These are phyloP conservation scores for Dipodomys merriami DNA, from an alignment of 2,113 vertebrate species.

Conservation along the genomic window DNA sequence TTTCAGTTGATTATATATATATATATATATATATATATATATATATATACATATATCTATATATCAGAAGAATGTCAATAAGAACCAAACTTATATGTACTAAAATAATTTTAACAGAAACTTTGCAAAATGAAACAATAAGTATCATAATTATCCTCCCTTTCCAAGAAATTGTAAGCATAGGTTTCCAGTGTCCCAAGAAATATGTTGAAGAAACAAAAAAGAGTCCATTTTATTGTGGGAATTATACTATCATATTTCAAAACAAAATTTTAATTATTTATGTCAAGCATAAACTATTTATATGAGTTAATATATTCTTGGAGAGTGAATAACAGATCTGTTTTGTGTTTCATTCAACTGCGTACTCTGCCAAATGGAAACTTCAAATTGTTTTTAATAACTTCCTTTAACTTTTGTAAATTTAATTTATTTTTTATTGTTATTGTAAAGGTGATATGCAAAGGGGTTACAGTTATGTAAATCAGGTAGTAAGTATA, in stretches of 20 bases:
- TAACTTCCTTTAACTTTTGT: too few relatives aligned
- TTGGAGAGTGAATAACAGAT: neutral
- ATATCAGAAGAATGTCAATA: neutral
- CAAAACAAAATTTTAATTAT: too few relatives aligned
- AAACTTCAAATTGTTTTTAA: neutral
- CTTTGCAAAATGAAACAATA: neutral
- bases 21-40: too few relatives aligned
- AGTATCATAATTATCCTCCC: neutral
- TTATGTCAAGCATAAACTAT: neutral
- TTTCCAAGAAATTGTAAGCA: slow-evolving; percentile 5
- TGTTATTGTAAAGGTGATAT: too few relatives aligned
- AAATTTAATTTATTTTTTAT: too few relatives aligned
- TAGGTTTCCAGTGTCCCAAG: neutral
- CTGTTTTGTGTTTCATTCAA: neutral
- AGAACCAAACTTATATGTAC: neutral
- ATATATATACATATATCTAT: too few relatives aligned
- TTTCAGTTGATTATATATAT: too few relatives aligned
- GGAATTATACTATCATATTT: too few relatives aligned
- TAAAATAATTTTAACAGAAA: neutral
- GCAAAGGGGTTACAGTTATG: too few relatives aligned
- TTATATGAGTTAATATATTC: neutral
- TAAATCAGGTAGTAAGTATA: too few relatives aligned
- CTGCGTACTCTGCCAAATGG: neutral
- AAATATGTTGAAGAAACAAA: too few relatives aligned
- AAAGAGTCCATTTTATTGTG: too few relatives aligned